Conservation (phyloP, 2,113 vertebrate species). For the Thunnus thynnus region DNA sequence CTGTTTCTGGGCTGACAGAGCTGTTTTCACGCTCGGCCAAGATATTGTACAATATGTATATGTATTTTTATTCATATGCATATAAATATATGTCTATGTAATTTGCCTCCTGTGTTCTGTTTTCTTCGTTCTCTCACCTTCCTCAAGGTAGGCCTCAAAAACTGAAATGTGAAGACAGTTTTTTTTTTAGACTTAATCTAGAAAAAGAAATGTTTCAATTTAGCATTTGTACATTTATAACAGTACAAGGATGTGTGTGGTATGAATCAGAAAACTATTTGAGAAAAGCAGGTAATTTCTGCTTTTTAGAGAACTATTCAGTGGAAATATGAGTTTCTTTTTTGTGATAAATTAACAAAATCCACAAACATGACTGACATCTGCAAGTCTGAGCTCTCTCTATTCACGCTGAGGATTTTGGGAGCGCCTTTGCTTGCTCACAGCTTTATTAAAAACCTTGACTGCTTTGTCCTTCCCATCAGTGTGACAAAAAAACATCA, state of each 20-base stretch:
- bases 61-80: constrained; percentile 89
- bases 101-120: constrained; percentile 72
- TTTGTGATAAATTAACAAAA: constrained; percentile 16
- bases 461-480: constrained; percentile 15
- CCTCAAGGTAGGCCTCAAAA: constrained; percentile 2
- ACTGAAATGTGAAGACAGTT: not conserved
- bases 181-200: not conserved
- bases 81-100: constrained; percentile 90
- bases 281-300: not conserved
- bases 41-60: constrained; percentile 88
- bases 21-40: constrained; percentile 82
- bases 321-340: not conserved
- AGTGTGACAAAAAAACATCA: constrained; percentile 8
- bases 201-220: not conserved
- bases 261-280: not conserved
- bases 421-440: constrained; percentile 2
- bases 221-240: not conserved
- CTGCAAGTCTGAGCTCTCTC: constrained; percentile 19
- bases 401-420: constrained; percentile 1
- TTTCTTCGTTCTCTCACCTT: constrained; percentile 18
- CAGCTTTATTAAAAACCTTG: constrained; percentile 59
- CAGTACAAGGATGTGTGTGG: not conserved
- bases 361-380: constrained; percentile 4
- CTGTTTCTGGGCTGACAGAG: constrained; percentile 81
- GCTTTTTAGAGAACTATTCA: constrained; percentile 2